These are phyloP conservation scores for Tethea ocularis DNA, from an alignment of 2,888 invertebrate genomes.

Conservation along the genomic window DNA sequence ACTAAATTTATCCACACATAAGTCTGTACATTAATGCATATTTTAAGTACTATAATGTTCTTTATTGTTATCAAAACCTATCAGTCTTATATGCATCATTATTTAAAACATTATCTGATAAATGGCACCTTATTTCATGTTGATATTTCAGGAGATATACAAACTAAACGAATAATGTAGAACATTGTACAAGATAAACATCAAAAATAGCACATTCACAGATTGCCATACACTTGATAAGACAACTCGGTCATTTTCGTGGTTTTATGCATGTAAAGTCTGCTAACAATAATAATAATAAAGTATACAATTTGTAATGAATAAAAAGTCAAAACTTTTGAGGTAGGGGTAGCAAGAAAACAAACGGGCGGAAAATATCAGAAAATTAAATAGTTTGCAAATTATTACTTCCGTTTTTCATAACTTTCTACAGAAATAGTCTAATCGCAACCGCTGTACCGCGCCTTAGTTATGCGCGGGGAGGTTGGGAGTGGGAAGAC, in stretches of 20 bases:
- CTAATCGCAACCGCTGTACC: too few species aligned
- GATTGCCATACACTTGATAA: conserved; percentile 6
- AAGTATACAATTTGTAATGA: too few species aligned
- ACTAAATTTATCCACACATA: too few species aligned
- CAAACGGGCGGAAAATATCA: too few species aligned
- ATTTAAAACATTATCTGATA: neutral
- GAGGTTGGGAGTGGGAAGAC: too few species aligned
- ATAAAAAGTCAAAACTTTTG: too few species aligned
- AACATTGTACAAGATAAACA: conserved; percentile 7
- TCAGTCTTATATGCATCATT: neutral
- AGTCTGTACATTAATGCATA: neutral
- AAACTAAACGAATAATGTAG: conserved; percentile 8
- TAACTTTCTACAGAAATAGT: too few species aligned
- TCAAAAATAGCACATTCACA: neutral
- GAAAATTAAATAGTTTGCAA: too few species aligned
- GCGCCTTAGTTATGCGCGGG: too few species aligned
- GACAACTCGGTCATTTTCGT: neutral
- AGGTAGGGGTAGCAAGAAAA: too few species aligned
- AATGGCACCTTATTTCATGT: neutral
- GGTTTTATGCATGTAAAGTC: neutral
- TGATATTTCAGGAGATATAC: neutral
- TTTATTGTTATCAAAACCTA: neutral
- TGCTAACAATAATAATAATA: too few species aligned
- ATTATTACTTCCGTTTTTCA: too few species aligned
- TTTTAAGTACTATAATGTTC: neutral